Conservation (phyloP, 2,888 invertebrate genomes). For the Hypolimnas misippus region DNA sequence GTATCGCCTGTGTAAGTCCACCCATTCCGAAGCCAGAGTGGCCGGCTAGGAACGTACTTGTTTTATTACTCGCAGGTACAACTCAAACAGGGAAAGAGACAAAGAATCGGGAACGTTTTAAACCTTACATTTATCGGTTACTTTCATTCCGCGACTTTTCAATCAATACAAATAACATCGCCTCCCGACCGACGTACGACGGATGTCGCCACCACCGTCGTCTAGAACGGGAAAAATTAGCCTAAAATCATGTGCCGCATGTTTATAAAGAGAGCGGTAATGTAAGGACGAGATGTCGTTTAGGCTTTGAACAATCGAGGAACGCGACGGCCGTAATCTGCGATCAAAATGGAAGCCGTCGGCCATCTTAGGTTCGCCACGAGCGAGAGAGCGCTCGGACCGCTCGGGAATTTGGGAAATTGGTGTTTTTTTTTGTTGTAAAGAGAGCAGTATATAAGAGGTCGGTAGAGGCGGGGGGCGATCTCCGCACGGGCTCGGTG, state of each 20-base stretch:
- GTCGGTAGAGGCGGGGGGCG: constrained; percentile 74
- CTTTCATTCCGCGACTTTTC: constrained; percentile 57
- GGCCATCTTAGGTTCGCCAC: constrained; percentile 81
- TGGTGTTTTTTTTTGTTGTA: constrained; percentile 82
- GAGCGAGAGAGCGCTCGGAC: constrained; percentile 77
- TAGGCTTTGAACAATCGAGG: constrained; percentile 76
- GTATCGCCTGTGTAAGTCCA: constrained; percentile 32
- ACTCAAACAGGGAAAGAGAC: constrained; percentile 59
- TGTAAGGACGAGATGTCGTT: constrained; percentile 65
- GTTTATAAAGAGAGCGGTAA: constrained; percentile 66
- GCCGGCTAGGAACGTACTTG: constrained; percentile 40
- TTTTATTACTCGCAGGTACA: constrained; percentile 48
- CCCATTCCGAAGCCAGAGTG: constrained; percentile 34
- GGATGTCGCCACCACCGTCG: constrained; percentile 60
- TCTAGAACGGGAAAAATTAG: constrained; percentile 76
- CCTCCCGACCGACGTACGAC: constrained; percentile 18
- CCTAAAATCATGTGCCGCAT: constrained; percentile 80
- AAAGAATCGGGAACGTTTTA: constrained; percentile 66
- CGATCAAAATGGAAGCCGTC: constrained; percentile 83
- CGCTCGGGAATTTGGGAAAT: constrained; percentile 83
- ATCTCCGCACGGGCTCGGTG: constrained; percentile 80
- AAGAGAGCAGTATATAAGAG: constrained; percentile 84
- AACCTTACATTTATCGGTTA: constrained; percentile 59
- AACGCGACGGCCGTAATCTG: constrained; percentile 77
- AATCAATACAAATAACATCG: constrained; percentile 69